Percentiles rank a stretch among this genome's conserved stretches.
Evolutionary conservation across 2,113 vertebrate genomes (phyloP).

Genomic region (Crotalus helleri): DNA sequence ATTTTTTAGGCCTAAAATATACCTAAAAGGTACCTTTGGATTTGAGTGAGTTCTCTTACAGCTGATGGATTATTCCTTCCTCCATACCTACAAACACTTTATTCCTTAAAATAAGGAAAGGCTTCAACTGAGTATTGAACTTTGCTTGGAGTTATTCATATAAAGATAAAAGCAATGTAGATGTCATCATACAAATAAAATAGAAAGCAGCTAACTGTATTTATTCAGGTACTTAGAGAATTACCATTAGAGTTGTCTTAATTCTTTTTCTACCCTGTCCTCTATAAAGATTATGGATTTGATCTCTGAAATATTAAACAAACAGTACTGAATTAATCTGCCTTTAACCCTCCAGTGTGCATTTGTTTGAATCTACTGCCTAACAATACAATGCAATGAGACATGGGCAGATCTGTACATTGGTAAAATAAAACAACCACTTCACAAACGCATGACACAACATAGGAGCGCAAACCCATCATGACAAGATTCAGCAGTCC

Average conservation of each 20-base stretch:
- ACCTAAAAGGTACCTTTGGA: not conserved
- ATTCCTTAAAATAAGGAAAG: conserved; percentile 4
- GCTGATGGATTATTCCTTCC: not conserved
- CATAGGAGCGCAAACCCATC: too few relatives aligned
- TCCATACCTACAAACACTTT: not conserved
- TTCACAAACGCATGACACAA: too few relatives aligned
- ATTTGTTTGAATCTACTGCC: too few relatives aligned
- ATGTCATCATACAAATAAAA: not conserved
- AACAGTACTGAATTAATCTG: not conserved
- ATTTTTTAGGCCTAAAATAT: not conserved
- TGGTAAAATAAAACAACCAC: too few relatives aligned
- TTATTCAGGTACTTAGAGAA: not conserved
- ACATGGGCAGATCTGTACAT: too few relatives aligned
- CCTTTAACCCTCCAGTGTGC: too few relatives aligned
- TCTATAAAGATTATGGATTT: not conserved
- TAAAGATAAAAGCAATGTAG: not conserved
- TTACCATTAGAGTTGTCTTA: not conserved
- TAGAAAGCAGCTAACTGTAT: not conserved
- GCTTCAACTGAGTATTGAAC: not conserved
- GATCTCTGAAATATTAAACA: not conserved
- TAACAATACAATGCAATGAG: too few relatives aligned
- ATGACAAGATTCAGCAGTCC: too few relatives aligned
- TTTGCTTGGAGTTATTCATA: not conserved
- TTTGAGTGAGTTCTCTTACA: not conserved
- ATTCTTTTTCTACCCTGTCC: too few relatives aligned